Evolutionary conservation across 2,888 invertebrate species (phyloP), one percentile per base, ranked within the genome.

Genomic region (Osmoderma eremita): DNA sequence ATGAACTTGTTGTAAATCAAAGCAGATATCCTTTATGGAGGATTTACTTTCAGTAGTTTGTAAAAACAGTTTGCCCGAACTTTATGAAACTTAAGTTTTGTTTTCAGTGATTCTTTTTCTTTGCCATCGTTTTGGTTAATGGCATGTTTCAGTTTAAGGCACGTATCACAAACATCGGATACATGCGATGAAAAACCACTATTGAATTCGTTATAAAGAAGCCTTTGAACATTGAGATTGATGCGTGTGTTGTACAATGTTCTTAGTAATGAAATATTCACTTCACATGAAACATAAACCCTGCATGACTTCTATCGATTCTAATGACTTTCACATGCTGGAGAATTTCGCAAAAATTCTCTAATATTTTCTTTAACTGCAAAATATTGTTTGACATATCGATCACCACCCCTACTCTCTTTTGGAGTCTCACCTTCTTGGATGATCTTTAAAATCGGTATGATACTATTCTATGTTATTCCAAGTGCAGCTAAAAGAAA

Each of bases 1-100:
- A 13, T 68, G 61, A 2, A 68, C 61, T 15, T 65, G 68, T 38
- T 68, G 68, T 24, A 68, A 38, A 49, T 68, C 64, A 42, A 65
- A 61, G 39, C 68, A 68, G 49, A 61, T 45, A 39, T 4, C 6
- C 56, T 48, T 38, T 30, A 4, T 51, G 56, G 50, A 20, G 63
- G 49, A 54, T 13, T 42, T 20, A 67, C 63, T 17, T 50, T 45
- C 48, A 45, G 5, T 51, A 64, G 38, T 30, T 42, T 54, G 38
- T 63, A 63, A 50, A 63, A 63, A 4, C 24, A 13, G 12, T 63
- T 63, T 18, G 63, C 53, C 15, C 54, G 53, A 38, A 64, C 22
- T 41, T 24, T 53, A 64, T 64, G 54, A 41, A 53, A 15, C 20
- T 36, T 58, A 3, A 58, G 18, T 58, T 48, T 22, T n/a, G 18